These are phyloP conservation scores for Pandemis corylana DNA, from an alignment of 2,888 invertebrate species.

Conservation along the genomic window DNA sequence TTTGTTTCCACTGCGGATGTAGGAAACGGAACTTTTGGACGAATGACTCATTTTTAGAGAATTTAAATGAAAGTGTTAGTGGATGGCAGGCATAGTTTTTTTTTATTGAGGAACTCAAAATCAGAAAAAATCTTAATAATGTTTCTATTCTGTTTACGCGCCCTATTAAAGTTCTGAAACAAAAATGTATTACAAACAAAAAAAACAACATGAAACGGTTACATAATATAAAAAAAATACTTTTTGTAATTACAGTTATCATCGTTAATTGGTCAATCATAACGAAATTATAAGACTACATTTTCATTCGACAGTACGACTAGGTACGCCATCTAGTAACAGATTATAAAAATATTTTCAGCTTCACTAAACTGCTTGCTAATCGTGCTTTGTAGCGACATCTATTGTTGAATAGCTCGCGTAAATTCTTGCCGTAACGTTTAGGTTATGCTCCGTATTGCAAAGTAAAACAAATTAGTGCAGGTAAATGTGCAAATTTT, in stretches of 20 bases:
- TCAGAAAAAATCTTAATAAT: not conserved
- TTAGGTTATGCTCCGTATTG: not conserved
- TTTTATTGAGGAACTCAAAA: not conserved
- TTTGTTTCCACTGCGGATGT: constrained; percentile 14
- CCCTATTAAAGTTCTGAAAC: too few relatives aligned
- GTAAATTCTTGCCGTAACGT: not conserved
- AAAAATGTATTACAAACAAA: too few relatives aligned
- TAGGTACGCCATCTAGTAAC: constrained; percentile 26
- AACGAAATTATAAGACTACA: too few relatives aligned
- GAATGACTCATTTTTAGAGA: constrained; percentile 20
- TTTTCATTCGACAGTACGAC: not conserved
- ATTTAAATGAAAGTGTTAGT: not conserved
- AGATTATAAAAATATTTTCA: constrained; percentile 8
- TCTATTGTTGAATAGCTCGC: constrained; percentile 54
- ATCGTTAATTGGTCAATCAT: too few relatives aligned
- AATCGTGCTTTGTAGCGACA: constrained; percentile 49
- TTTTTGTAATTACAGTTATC: too few relatives aligned
- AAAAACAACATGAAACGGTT: not conserved
- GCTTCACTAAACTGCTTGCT: constrained; percentile 17
- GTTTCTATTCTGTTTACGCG: not conserved
- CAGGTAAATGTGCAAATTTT: too few relatives aligned
- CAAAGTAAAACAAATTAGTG: too few relatives aligned
- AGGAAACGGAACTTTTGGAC: constrained; percentile 21
- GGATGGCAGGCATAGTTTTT: not conserved
- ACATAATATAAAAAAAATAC: too few relatives aligned